A percentile compares a stretch with the other conserved stretches of the same genome.
Evolutionary conservation across 1,140 invertebrate genomes (phyloP).

Genomic region (Epicauta chinensis): DNA sequence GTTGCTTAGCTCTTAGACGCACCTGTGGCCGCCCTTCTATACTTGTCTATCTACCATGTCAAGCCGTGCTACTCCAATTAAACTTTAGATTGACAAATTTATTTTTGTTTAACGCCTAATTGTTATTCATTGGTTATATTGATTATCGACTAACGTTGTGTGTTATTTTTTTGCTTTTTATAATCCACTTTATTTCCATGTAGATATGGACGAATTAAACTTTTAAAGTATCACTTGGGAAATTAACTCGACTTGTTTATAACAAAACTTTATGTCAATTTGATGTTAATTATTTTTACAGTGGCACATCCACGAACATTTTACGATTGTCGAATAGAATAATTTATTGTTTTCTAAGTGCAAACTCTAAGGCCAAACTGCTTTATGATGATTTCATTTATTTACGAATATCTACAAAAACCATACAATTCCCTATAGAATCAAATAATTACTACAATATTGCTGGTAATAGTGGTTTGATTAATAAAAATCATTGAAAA

Average conservation of each 20-base stretch:
- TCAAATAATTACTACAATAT: no score
- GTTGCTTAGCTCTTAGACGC: conserved; percentile 8
- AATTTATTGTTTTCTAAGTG: conserved; percentile 7
- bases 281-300: conserved; percentile 13
- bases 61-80: conserved; percentile 21
- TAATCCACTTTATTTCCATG: conserved; percentile 6
- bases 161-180: conserved; percentile 1
- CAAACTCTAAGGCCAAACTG: not conserved
- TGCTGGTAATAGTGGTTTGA: no score
- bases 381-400: conserved; percentile 10
- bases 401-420: no score
- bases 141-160: conserved; percentile 15
- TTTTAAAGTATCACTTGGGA: conserved; percentile 9
- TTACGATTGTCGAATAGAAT: conserved; percentile 1
- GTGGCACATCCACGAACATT: conserved; percentile 1
- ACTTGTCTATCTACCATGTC: conserved; percentile 13
- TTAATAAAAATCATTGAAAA: no score
- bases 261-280: conserved; percentile 6
- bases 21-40: conserved; percentile 17
- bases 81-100: conserved; percentile 28
- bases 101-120: conserved; percentile 24
- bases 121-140: conserved; percentile 23
- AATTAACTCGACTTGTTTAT: conserved; percentile 9
- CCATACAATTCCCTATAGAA: no score
- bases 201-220: conserved; percentile 1